Conservation (phyloP, 2,797 vertebrate genomes). For the Oryzias sinensis region DNA sequence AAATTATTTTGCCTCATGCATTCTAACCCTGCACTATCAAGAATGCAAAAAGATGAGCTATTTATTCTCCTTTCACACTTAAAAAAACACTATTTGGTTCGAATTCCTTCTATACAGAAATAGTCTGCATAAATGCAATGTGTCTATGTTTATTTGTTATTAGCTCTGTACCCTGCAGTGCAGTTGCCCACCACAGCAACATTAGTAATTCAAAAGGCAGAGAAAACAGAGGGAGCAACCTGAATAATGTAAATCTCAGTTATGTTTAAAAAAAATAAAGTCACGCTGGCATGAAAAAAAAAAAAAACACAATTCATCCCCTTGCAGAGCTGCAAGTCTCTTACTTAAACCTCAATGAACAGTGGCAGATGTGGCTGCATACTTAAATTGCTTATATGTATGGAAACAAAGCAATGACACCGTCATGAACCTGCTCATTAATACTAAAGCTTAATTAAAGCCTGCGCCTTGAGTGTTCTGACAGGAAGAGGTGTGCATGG, state of each 20-base stretch:
- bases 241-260: conserved; percentile 33
- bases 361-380: conserved; percentile 26
- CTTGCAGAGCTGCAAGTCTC: conserved; percentile 35
- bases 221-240: conserved; percentile 10
- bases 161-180: conserved; percentile 7
- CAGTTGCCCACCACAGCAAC: conserved; percentile 15
- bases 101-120: too few species aligned
- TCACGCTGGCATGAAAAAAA: conserved; percentile 11
- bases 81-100: too few species aligned
- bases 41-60: too few species aligned
- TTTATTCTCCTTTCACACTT: too few species aligned
- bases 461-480: conserved; percentile 38
- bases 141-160: conserved; percentile 12
- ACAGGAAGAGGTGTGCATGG: conserved; percentile 22
- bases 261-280: conserved; percentile 3
- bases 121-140: neutral
- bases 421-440: conserved; percentile 67
- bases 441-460: conserved; percentile 73
- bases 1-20: too few species aligned
- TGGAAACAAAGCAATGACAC: conserved; percentile 67
- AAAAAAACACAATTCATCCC: neutral
- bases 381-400: conserved; percentile 59
- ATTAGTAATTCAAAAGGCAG: conserved; percentile 40
- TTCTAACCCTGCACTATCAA: too few species aligned
- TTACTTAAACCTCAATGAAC: conserved; percentile 39